Evolutionary conservation across 2,797 vertebrate genomes (phyloP).

Genomic region (Danio jaintianensis): DNA sequence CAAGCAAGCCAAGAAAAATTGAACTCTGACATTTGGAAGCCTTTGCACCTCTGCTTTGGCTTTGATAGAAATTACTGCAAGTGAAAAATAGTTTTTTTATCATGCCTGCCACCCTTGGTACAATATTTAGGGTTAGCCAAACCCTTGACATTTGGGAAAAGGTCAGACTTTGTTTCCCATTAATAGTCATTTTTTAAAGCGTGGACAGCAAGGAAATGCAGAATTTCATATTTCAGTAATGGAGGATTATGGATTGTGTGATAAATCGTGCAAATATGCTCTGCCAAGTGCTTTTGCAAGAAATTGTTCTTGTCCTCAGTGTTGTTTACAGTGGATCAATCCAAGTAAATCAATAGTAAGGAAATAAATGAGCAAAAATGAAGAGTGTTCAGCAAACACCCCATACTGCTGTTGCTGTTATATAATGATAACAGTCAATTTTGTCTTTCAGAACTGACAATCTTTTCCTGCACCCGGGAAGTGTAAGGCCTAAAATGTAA

Average conservation of each 20-base stretch:
- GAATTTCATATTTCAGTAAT: slow-evolving; percentile 60
- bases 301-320: not conserved
- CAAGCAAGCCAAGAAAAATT: slow-evolving; percentile 70
- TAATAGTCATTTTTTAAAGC: slow-evolving; percentile 61
- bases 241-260: slow-evolving; percentile 44
- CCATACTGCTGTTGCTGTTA: not conserved
- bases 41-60: slow-evolving; percentile 65
- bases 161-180: slow-evolving; percentile 73
- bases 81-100: slow-evolving; percentile 77
- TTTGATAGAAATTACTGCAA: slow-evolving; percentile 72
- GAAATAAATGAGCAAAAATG: slow-evolving; percentile 1
- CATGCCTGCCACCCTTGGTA: slow-evolving; percentile 66
- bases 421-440: not conserved
- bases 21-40: slow-evolving; percentile 80
- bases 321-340: not conserved
- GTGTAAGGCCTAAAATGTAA: not conserved
- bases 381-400: not conserved
- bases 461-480: not conserved
- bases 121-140: slow-evolving; percentile 68
- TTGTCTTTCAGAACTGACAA: not conserved
- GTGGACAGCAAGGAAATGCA: slow-evolving; percentile 44
- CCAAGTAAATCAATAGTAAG: not conserved
- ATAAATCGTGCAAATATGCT: not conserved
- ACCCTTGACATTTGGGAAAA: slow-evolving; percentile 77
- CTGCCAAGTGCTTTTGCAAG: not conserved